Conservation (phyloP, 2,888 invertebrate species). For the Gymnoscelis rufifasciata region DNA sequence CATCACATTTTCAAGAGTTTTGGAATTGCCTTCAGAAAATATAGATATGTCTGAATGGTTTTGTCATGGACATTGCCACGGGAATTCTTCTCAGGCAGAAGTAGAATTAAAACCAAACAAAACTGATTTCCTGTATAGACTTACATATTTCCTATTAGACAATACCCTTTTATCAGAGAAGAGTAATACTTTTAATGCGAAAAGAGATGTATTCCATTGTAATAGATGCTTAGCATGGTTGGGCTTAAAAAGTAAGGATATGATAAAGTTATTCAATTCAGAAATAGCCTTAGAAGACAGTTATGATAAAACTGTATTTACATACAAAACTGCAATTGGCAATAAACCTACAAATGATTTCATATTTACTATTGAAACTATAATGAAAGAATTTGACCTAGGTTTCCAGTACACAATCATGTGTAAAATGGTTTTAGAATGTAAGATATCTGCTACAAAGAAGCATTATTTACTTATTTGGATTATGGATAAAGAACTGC, state of each 20-base stretch:
- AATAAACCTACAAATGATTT: conserved; percentile 69
- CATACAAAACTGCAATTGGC: conserved; percentile 39
- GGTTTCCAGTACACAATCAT: conserved; percentile 72
- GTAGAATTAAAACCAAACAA: conserved; percentile 64
- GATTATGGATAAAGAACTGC: conserved; percentile 81
- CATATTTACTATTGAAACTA: conserved; percentile 69
- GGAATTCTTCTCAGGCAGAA: conserved; percentile 33
- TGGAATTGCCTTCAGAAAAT: conserved; percentile 81
- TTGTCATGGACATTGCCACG: conserved; percentile 76
- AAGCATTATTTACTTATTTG: conserved; percentile 79
- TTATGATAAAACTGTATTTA: conserved; percentile 43
- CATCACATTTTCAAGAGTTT: conserved; percentile 76
- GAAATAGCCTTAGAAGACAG: conserved; percentile 60
- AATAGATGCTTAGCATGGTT: conserved; percentile 79
- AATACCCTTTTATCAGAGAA: conserved; percentile 57
- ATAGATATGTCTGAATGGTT: conserved; percentile 83
- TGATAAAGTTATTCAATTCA: conserved; percentile 77
- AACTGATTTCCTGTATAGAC: conserved; percentile 78
- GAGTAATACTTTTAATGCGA: conserved; percentile 62
- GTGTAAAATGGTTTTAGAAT: conserved; percentile 77
- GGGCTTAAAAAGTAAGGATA: conserved; percentile 66
- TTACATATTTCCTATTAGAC: conserved; percentile 77
- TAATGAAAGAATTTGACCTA: conserved; percentile 69
- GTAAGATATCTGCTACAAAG: conserved; percentile 55
- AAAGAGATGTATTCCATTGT: conserved; percentile 73